Base-by-base conservation (phyloP, 1,140 invertebrate species). In the Drosophila punjabiensis region DNA sequence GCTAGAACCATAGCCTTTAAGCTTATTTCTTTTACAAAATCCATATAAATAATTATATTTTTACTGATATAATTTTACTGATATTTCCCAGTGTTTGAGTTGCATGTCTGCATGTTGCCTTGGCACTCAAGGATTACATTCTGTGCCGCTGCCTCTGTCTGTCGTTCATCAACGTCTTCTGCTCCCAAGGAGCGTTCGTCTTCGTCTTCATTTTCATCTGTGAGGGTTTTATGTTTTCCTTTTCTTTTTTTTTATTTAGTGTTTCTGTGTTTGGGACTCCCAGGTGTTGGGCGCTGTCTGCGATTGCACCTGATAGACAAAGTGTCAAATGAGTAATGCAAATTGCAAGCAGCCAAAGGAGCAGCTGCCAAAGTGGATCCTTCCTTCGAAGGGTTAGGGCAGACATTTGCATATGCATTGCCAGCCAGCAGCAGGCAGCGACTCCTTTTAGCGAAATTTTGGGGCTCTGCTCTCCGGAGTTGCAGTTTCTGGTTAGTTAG, bases 261-360 rank as follows among this genome's bases (percentile, higher is more conserved):
- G 11, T 53, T 53, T 30, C n/a, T 39, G 20, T 56, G 14, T 10
- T 5, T 24, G 53, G 55, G 50, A 50, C 64, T 62, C 33, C 10
- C 61, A 70, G 76, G 76, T 79, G 76, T 59, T 69, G 59, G 41
- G 10, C 50, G 53, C 58, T 56, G 69, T 52, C 61, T 85, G 47
- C 67, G 68, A 62, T 59, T 41, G 52, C 87, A 63, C 52, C 78
- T 82, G 75, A 78, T 81, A 79, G 82, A 90, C 86, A 89, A 79
- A 89, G 85, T 89, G 85, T 90, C 86, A 89, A 89, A 89, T 89
- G 85, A 90, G 85, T 89, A 89, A 90, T 89, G 85, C 86, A 90
- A 86, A 90, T 67, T 71, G 67, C 66, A 62, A 33, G 47, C 66
- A 77, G 48, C 68, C 45, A 68, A 63, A 71, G 66, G 60, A 78